Conservation (phyloP, 2,888 invertebrate species). For the Busseola fusca region DNA sequence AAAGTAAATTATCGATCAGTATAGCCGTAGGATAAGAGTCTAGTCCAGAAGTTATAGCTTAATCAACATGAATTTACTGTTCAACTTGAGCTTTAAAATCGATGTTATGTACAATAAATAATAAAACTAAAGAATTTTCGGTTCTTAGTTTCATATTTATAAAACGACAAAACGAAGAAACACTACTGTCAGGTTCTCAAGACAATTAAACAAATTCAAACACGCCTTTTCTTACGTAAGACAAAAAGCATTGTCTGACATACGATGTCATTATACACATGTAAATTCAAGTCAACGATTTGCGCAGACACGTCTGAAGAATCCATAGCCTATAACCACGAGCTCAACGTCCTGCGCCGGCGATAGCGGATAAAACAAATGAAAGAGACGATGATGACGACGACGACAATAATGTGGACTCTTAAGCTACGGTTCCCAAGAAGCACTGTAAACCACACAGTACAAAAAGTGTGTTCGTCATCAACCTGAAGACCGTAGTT, state of each 20-base stretch:
- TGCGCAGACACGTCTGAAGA: conserved; percentile 41
- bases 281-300: conserved; percentile 34
- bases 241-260: conserved; percentile 27
- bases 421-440: too few relatives aligned
- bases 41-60: neutral
- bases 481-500: too few relatives aligned
- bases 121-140: neutral
- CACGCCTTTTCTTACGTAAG: conserved; percentile 16
- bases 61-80: neutral
- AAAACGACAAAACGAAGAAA: neutral
- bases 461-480: neutral
- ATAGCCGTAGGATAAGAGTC: neutral
- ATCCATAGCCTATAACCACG: neutral
- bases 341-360: neutral
- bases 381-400: neutral
- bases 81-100: neutral
- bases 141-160: neutral
- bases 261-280: conserved; percentile 21
- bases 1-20: too few relatives aligned
- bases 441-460: neutral
- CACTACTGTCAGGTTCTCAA: neutral
- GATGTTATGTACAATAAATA: neutral
- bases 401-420: neutral
- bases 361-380: neutral
- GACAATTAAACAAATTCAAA: conserved; percentile 9